Base-by-base conservation (phyloP, 2,797 vertebrate genomes). In the Malurus splendens region DNA sequence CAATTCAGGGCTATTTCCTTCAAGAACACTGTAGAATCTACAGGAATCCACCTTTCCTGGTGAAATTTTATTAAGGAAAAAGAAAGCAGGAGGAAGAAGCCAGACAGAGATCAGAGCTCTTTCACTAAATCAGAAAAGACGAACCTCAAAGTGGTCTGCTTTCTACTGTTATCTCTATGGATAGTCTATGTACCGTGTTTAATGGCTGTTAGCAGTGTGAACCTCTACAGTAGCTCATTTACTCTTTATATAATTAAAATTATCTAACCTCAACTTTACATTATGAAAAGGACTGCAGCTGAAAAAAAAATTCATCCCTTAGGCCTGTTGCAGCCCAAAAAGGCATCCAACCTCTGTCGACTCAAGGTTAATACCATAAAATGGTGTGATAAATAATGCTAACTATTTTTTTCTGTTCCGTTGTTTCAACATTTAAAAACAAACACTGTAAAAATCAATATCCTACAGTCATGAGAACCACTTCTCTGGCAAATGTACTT, bases 81-180 rank as follows among this genome's bases (percentile, higher is more conserved):
- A 20, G 2, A 52, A 64, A 56, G 3, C 7, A 54, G 18, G 10
- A 54, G 12, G 23, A 86, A 57, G 44, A 86, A 79, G 86, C 1
- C 10, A 78, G 50, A 16, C 11, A 57, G 33, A 66, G 4, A 56
- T 16, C 0, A 0, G 24, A 78, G 5, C 6, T 84, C 27, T 38
- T 50, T 75, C 52, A 52, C 27, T 45, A 66, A 52, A 32, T 50
- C 7, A 48, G 41, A 39, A 66, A 73, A 84, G 11, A 82, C 3
- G 7, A 86, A 73, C 2, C 22, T 81, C 55, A 83, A 65, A 39
- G 3, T 22, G 18, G 5, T 27, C 42, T 71, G 18, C 47, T 78
- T 77, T 65, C 70, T 65, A 5, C 23, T 47, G 2, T 38, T 12
- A 47, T 47, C 20, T 68, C 18, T 44, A 8, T 22, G 36, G 27